Evolutionary conservation across 2,797 vertebrate genomes (phyloP), one percentile per base, ranked within the genome.

Genomic region (Apogon talboti): DNA sequence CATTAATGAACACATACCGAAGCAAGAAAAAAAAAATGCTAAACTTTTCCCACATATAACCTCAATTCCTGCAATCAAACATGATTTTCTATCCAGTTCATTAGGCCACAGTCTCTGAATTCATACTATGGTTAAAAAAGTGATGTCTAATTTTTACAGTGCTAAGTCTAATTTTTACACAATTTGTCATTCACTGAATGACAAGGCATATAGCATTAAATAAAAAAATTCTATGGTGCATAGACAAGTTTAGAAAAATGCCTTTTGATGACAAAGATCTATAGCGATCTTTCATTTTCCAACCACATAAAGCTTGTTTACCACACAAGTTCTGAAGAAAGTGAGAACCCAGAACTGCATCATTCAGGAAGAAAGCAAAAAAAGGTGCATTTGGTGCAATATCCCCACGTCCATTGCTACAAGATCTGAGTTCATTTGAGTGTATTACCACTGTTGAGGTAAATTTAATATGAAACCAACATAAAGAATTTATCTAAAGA

Each of bases 311-410:
- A 78, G 54, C 77, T 72, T 76, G 69, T 80, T 89, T 68, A 79
- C 79, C 66, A 77, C 59, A 81, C 75, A 82, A 70, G 61, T 74
- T 71, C 44, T 71, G 21, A 83, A 83, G 71, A 28, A 70, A 70
- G 74, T 64, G 46, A 75, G 24, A 83, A 81, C 67, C 62, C 14
- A 80, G 84, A 83, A 84, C 74, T 67, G 82, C 79, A 83, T 88
- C 68, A 76, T 78, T 77, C 54, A 75, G 70, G 70, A 82, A 89
- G 68, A 84, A 86, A 89, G 74, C 71, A 35, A 81, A 85, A 48
- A 84, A 88, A 90, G 85, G 89, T 89, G 90, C 88, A 84, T 81
- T 87, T 76, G 89, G 89, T 92, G 89, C 88, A 88, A 88, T 79
- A 85, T 86, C 78, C 62, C 73, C 73, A 71, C 79, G 68, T 66